Percentiles rank a stretch among this genome's conserved stretches.
phyloP scores from a whole-genome alignment of 2,797 vertebrate genomes.

The Zalophus californianus region DNA sequence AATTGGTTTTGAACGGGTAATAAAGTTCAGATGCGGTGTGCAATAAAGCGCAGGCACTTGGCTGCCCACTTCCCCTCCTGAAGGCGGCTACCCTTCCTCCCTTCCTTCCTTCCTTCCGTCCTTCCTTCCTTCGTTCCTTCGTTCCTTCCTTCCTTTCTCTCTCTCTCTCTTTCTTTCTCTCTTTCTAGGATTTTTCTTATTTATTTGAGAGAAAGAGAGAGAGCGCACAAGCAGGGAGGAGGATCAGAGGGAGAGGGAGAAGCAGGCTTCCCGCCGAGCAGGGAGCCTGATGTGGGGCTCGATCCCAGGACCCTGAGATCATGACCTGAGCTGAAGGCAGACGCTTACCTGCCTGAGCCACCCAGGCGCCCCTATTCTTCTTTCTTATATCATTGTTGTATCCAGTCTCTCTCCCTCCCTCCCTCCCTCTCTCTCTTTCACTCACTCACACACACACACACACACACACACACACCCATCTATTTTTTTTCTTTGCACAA shows the following conservation, averaged over 20 bases:
- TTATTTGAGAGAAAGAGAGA: background rate
- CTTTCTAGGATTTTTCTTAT: background rate
- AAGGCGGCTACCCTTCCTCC: too few relatives aligned
- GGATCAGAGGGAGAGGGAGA: background rate
- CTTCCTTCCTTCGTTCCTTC: background rate
- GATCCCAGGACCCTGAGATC: background rate
- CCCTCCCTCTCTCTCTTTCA: background rate
- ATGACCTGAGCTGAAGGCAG: background rate
- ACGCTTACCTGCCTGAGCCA: background rate
- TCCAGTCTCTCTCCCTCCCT: background rate
- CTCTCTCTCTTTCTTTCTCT: background rate
- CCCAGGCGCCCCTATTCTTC: background rate
- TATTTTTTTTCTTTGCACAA: background rate
- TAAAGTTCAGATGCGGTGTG: background rate
- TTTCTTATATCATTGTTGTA: background rate
- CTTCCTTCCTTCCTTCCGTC: background rate
- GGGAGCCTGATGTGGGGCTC: accelerated
- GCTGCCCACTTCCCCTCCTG: background rate
- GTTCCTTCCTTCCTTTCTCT: background rate
- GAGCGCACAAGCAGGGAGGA: background rate
- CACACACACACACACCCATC: background rate
- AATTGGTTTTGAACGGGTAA: background rate
- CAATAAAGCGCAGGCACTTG: background rate
- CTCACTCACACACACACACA: background rate
- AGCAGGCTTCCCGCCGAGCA: background rate